Evolutionary conservation across 1,140 invertebrate genomes (phyloP).

Genomic region (Bacillus rossius): DNA sequence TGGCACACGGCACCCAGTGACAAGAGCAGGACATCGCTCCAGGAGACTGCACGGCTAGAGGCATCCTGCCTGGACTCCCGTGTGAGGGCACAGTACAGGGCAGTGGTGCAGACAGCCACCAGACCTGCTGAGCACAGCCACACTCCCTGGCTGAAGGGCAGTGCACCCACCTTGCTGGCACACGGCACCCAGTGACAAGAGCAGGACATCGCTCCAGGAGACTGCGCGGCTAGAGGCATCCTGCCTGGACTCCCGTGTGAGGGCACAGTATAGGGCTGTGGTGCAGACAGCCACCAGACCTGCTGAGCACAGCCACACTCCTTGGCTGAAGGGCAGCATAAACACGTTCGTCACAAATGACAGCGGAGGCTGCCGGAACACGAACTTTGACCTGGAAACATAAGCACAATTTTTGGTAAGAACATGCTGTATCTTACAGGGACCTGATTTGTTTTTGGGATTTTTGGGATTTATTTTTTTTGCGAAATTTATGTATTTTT

Average conservation of each 20-base stretch:
- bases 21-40: conserved; percentile 4
- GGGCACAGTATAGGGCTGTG: conserved; percentile 31
- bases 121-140: conserved; percentile 49
- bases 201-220: conserved; percentile 1
- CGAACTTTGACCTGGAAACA: conserved; percentile 47
- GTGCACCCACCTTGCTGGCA: conserved; percentile 36
- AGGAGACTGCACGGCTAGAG: background rate
- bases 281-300: conserved; percentile 44
- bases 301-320: conserved; percentile 50
- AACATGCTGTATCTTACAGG: too few species aligned
- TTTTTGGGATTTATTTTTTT: too few species aligned
- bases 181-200: conserved; percentile 1
- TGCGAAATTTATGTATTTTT: too few species aligned
- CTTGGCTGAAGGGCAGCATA: conserved; percentile 49
- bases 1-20: conserved; percentile 50
- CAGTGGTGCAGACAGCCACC: conserved; percentile 40
- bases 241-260: background rate
- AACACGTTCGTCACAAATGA: conserved; percentile 60
- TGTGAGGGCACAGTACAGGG: conserved; percentile 28
- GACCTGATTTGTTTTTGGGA: too few species aligned
- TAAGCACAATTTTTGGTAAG: too few species aligned
- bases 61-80: background rate
- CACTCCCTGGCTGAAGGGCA: conserved; percentile 52
- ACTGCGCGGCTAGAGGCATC: background rate
- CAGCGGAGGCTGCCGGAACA: conserved; percentile 58